Base-by-base conservation (phyloP, 2,113 vertebrate genomes). In the Osmerus mordax region DNA sequence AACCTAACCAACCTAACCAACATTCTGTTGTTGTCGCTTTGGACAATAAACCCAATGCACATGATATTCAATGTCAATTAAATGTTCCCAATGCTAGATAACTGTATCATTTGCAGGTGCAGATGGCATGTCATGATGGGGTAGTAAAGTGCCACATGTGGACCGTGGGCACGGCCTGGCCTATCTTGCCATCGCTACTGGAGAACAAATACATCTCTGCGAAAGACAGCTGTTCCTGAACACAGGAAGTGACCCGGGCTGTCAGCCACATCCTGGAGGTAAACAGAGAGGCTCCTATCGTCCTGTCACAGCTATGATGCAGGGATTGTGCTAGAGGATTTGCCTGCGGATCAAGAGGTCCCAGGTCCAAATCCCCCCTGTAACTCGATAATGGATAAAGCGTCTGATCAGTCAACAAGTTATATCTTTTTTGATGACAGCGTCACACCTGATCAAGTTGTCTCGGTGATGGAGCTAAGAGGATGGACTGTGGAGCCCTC, bases 281-380 rank as follows among this genome's bases (percentile, higher is more conserved):
- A 21, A 82, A 79, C 76, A 77, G 75, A 82, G 78, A 84, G 9
- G 86, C 80, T 80, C 71, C 72, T 78, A 84, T 78, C 78, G 73
- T 58, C 67, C 69, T 74, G 78, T 80, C 82, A 86, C 66, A 47
- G 56, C 78, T 60, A 15, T 14, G 47, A 18, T 23, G 67, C 60
- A 25, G 41, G 41, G 41, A 47, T 47, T 11, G 41, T 47, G 9
- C 9, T 11, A 11, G 8, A 47, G 41, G 41, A 47, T 11, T 11
- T 11, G 41, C 9, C 41, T 47, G 41, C 7, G 41, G 41, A 47
- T 47, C 41, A 47, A 47, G 41, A 47, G 41, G 9, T 11, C 41
- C 7, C 8, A 8, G 41, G 41, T 47, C 41, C 41, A 11, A 47
- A 47, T 41, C 36, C 36, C 36, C 7, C 36, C 36, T 9, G 36